Percentiles rank a stretch among this genome's conserved stretches.
phyloP scores from a whole-genome alignment of 1,140 invertebrate genomes.

The Olivierus martensii region DNA sequence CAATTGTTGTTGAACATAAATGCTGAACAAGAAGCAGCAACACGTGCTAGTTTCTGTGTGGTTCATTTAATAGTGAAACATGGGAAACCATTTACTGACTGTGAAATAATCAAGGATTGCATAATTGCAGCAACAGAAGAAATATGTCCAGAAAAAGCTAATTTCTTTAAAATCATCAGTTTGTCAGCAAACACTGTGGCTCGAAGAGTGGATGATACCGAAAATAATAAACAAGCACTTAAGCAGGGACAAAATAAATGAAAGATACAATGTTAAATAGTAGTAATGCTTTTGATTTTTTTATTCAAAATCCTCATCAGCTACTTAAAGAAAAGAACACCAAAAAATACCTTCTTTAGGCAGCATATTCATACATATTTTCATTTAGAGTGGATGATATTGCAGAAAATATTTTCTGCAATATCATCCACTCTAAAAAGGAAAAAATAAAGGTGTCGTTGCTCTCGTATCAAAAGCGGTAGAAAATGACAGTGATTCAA shows the following conservation, averaged over 20 bases:
- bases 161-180: slow-evolving; percentile 13
- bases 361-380: too few species aligned
- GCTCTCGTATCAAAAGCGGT: not conserved
- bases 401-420: not conserved
- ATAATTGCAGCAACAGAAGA: slow-evolving; percentile 25
- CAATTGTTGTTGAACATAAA: slow-evolving; percentile 20
- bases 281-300: too few species aligned
- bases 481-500: not conserved
- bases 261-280: too few species aligned
- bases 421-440: not conserved
- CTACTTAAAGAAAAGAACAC: too few species aligned
- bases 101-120: slow-evolving; percentile 26
- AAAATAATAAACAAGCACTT: too few species aligned
- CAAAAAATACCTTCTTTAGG: too few species aligned
- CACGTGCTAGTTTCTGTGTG: slow-evolving; percentile 22
- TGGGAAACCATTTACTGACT: slow-evolving; percentile 26
- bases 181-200: slow-evolving; percentile 12
- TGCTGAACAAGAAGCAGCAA: slow-evolving; percentile 20
- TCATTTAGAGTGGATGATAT: too few species aligned
- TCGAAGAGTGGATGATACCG: not conserved
- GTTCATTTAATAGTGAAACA: slow-evolving; percentile 21
- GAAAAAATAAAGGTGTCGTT: slow-evolving; percentile 22
- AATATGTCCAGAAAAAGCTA: slow-evolving; percentile 23
- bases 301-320: too few species aligned
- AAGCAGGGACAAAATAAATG: too few species aligned